A percentile compares a stretch with the other conserved stretches of the same genome.
Conservation (phyloP, 2,888 invertebrate species). For the Drosophila prolongata region DNA sequence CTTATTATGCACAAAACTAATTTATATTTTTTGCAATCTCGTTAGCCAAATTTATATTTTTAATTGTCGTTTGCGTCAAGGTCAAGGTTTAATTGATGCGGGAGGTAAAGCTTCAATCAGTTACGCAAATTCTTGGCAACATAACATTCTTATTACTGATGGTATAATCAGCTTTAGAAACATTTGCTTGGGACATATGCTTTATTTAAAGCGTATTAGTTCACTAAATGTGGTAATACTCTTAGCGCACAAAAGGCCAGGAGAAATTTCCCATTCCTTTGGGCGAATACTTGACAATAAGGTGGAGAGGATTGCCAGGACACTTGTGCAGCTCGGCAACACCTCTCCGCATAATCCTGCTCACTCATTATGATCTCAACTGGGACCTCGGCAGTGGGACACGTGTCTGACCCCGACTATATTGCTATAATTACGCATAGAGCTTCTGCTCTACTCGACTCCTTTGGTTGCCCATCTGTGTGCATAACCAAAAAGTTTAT, state of each 20-base stretch:
- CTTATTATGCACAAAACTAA: too few relatives aligned
- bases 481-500: conserved; percentile 58
- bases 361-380: conserved; percentile 31
- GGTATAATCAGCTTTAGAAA: background rate
- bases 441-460: conserved; percentile 9
- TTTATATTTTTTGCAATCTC: too few relatives aligned
- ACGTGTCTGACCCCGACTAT: conserved; percentile 56
- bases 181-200: background rate
- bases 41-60: too few relatives aligned
- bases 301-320: conserved; percentile 13
- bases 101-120: too few relatives aligned
- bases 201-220: conserved; percentile 9
- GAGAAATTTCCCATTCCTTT: conserved; percentile 12
- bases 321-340: conserved; percentile 33
- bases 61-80: too few relatives aligned
- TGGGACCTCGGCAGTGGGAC: conserved; percentile 29
- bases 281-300: conserved; percentile 23
- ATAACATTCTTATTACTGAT: background rate
- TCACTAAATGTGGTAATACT: conserved; percentile 12
- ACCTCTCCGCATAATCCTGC: conserved; percentile 37
- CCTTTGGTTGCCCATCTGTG: conserved; percentile 4
- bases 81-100: too few relatives aligned
- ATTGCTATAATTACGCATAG: conserved; percentile 64
- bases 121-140: too few relatives aligned
- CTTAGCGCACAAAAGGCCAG: background rate